Evolutionary conservation across 2,888 invertebrate species (phyloP).

Genomic region (Esperia sulphurella): DNA sequence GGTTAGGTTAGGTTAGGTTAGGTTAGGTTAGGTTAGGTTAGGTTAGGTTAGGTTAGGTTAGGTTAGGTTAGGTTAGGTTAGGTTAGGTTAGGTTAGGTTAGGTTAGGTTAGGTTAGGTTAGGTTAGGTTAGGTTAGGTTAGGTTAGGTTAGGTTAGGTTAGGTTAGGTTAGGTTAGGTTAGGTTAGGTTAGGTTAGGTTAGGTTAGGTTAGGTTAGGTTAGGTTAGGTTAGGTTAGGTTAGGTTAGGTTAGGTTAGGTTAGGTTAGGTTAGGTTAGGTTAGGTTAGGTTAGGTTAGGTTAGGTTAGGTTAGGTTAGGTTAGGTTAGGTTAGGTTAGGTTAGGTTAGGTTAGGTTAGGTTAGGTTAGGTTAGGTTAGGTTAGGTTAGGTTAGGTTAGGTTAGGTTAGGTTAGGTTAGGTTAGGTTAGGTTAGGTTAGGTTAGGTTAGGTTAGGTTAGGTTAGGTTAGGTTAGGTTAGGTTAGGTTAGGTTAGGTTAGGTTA

Average conservation of each 20-base stretch:
- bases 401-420: slow-evolving; percentile 20
- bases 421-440: slow-evolving; percentile 18
- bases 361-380: slow-evolving; percentile 18
- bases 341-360: slow-evolving; percentile 19
- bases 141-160: slow-evolving; percentile 8
- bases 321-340: slow-evolving; percentile 18
- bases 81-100: slow-evolving; percentile 4
- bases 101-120: slow-evolving; percentile 2
- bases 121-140: slow-evolving; percentile 2
- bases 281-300: slow-evolving; percentile 15
- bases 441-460: slow-evolving; percentile 19
- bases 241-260: slow-evolving; percentile 11
- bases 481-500: slow-evolving; percentile 19
- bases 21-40: slow-evolving; percentile 2
- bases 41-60: slow-evolving; percentile 9
- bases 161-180: slow-evolving; percentile 13
- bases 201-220: slow-evolving; percentile 11
- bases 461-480: slow-evolving; percentile 20
- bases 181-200: slow-evolving; percentile 12
- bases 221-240: slow-evolving; percentile 12
- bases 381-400: slow-evolving; percentile 20
- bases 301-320: slow-evolving; percentile 19
- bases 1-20: neutral
- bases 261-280: slow-evolving; percentile 11
- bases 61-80: slow-evolving; percentile 5